Conservation (phyloP, 2,113 vertebrate species). For the Petrocephalus microphthalmus region DNA sequence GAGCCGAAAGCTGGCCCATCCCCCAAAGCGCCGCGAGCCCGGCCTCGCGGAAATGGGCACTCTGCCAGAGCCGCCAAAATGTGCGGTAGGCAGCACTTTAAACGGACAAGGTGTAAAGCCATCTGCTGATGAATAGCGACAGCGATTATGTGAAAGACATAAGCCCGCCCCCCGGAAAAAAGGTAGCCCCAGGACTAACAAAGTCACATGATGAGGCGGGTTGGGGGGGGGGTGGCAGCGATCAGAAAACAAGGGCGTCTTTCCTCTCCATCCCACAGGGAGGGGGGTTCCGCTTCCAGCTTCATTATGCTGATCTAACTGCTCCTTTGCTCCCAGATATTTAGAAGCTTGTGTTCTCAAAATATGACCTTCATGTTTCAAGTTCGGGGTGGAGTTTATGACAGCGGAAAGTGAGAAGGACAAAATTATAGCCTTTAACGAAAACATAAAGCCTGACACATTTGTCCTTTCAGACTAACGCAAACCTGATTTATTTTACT, state of each 20-base stretch:
- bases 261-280: slow-evolving; percentile 28
- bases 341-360: slow-evolving; percentile 12
- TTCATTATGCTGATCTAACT: slow-evolving; percentile 15
- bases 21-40: neutral
- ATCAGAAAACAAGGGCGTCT: slow-evolving; percentile 48
- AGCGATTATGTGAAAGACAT: neutral
- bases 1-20: neutral
- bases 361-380: slow-evolving; percentile 11
- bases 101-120: neutral
- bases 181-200: neutral
- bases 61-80: neutral
- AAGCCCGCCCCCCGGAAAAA: neutral
- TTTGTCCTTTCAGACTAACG: neutral
- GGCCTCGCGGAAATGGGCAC: neutral
- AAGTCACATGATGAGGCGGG: slow-evolving; percentile 46
- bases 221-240: slow-evolving; percentile 56
- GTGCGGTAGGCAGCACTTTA: neutral
- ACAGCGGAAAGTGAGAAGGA: neutral
- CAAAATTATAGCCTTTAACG: neutral
- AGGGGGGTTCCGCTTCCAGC: slow-evolving; percentile 56
- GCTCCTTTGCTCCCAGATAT: slow-evolving; percentile 19
- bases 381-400: neutral
- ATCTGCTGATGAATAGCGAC: neutral
- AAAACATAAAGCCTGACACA: slow-evolving; percentile 3
- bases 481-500: slow-evolving; percentile 4